phyloP scores from a whole-genome alignment of 1,140 invertebrate genomes.

The Cydia fagiglandana region DNA sequence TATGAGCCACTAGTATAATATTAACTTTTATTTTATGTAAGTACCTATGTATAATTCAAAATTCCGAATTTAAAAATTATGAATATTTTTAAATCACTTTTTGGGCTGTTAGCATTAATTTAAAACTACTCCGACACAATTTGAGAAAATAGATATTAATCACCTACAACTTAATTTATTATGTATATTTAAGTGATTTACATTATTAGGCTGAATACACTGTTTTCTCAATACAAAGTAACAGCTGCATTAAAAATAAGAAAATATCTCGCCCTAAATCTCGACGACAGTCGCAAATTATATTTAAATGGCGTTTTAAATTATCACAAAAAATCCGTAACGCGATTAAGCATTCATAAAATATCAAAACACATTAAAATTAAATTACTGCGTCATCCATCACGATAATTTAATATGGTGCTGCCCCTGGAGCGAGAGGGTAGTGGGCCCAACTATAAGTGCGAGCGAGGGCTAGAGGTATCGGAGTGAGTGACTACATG shows the following conservation, averaged over 20 bases:
- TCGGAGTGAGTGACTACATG: conserved; percentile 15
- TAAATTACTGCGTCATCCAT: conserved; percentile 33
- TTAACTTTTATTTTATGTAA: no score
- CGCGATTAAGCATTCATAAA: conserved; percentile 33
- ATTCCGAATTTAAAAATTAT: no score
- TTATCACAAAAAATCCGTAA: conserved; percentile 22
- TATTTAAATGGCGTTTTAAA: conserved; percentile 20
- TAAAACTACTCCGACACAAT: no score
- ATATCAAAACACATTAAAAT: conserved; percentile 35
- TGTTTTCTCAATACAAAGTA: neutral
- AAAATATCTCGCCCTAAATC: conserved; percentile 19
- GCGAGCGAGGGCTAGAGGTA: conserved; percentile 14
- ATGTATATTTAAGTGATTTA: neutral
- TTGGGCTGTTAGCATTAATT: no score
- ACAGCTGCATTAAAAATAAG: conserved; percentile 26
- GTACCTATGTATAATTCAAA: no score
- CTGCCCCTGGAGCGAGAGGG: conserved; percentile 21
- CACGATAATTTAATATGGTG: conserved; percentile 34
- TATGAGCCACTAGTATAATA: no score
- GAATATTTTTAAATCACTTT: no score
- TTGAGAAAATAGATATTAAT: no score
- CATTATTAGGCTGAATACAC: neutral
- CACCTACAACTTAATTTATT: no score
- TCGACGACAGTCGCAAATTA: conserved; percentile 21
- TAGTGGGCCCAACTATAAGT: conserved; percentile 6